Conservation (phyloP, 2,113 vertebrate genomes). For the Irena cyanogastra region DNA sequence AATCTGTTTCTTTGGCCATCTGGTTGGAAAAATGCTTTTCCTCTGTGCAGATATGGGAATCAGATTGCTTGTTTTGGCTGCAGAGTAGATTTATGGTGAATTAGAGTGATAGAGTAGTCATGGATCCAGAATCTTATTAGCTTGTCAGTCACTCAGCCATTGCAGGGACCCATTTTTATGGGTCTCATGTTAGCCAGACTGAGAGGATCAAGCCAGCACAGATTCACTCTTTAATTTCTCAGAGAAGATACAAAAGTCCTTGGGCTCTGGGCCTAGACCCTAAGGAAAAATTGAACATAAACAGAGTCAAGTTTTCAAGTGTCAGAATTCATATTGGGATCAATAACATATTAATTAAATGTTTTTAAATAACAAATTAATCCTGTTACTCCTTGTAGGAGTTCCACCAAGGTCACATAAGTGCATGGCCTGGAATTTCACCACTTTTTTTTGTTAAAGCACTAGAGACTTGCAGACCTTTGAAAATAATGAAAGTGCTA, state of each 20-base stretch:
- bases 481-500: not conserved
- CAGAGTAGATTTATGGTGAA: not conserved
- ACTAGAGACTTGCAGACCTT: not conserved
- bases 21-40: not conserved
- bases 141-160: not conserved
- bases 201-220: not conserved
- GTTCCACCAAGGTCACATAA: not conserved
- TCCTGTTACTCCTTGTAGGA: not conserved
- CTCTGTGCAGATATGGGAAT: not conserved
- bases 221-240: not conserved
- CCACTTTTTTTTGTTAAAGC: not conserved
- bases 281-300: not conserved
- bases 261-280: not conserved
- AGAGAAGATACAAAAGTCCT: not conserved
- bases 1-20: not conserved
- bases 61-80: not conserved
- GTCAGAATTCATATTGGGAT: not conserved
- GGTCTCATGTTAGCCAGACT: not conserved
- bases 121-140: not conserved
- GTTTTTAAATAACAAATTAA: not conserved
- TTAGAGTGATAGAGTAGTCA: not conserved
- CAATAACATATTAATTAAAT: not conserved
- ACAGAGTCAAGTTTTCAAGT: not conserved
- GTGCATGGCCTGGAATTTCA: not conserved
- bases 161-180: not conserved